These are phyloP conservation scores for Emydura subglobosa DNA, from an alignment of 2,113 vertebrate genomes.

Conservation along the genomic window DNA sequence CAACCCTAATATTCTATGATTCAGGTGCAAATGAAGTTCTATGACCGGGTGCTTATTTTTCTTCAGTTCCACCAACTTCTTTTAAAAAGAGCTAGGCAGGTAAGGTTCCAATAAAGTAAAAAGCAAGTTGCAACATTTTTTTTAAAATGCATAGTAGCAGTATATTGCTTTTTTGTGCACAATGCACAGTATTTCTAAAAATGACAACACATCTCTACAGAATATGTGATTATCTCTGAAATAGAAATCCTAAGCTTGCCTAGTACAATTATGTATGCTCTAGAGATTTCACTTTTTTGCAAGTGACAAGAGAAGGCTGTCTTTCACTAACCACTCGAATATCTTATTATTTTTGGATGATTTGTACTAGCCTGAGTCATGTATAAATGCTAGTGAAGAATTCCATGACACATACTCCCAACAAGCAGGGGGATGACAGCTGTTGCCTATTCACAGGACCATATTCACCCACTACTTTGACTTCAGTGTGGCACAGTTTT, in stretches of 20 bases:
- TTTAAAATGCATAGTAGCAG: slow-evolving; percentile 14
- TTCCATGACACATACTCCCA: not conserved
- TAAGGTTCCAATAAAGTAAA: not conserved
- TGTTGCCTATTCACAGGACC: not conserved
- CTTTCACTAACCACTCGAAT: not conserved
- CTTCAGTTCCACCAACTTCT: not conserved
- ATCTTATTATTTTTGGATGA: not conserved
- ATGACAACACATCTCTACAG: not conserved
- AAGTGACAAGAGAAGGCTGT: slow-evolving; percentile 15
- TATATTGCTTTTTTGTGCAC: not conserved
- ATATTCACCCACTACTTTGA: not conserved
- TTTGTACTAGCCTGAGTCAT: not conserved
- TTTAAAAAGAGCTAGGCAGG: not conserved
- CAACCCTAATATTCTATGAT: too few species aligned
- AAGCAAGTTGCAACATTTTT: not conserved
- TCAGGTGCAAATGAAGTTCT: not conserved
- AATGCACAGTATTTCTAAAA: slow-evolving; percentile 19
- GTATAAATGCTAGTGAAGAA: rapidly evolving
- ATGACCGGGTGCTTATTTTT: not conserved
- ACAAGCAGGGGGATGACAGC: slow-evolving; percentile 1
- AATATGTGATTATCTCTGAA: slow-evolving; percentile 12
- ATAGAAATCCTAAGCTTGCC: slow-evolving; percentile 9
- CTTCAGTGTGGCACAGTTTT: not conserved
- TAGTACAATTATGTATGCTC: not conserved
- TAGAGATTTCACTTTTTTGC: not conserved